Conservation (phyloP, 2,113 vertebrate species). For the Loxodonta africana region DNA sequence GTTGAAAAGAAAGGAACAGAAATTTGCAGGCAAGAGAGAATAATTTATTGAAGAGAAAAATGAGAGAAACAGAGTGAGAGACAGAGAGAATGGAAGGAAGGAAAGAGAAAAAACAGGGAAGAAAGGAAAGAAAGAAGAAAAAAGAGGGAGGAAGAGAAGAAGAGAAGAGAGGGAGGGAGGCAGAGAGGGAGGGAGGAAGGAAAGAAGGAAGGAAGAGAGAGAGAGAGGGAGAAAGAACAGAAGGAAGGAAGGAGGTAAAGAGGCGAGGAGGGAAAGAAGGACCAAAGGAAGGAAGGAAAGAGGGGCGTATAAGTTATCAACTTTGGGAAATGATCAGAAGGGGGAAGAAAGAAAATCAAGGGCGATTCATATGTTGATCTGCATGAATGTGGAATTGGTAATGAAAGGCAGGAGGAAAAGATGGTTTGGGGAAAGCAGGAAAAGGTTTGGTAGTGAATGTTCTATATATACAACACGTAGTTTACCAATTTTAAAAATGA, state of each 20-base stretch:
- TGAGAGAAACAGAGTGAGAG: background rate
- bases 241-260: background rate
- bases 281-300: background rate
- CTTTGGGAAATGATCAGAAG: background rate
- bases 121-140: background rate
- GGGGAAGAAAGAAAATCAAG: background rate
- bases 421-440: background rate
- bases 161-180: background rate
- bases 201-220: background rate
- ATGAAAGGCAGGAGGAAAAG: background rate
- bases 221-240: fast-evolving
- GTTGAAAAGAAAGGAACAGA: background rate
- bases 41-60: background rate
- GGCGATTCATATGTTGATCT: fast-evolving
- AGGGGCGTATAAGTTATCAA: background rate
- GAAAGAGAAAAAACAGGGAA: background rate
- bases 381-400: background rate
- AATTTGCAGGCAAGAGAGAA: background rate
- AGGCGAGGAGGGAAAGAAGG: background rate
- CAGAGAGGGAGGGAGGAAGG: too few species aligned
- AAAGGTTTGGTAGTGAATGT: background rate
- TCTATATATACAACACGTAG: background rate
- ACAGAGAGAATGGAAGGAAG: too few species aligned
- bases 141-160: fast-evolving
- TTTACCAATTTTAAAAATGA: background rate